Percentiles rank a stretch among this genome's conserved stretches.
Evolutionary conservation across 2,797 vertebrate species (phyloP).

Genomic region (Leptoclinus maculatus): DNA sequence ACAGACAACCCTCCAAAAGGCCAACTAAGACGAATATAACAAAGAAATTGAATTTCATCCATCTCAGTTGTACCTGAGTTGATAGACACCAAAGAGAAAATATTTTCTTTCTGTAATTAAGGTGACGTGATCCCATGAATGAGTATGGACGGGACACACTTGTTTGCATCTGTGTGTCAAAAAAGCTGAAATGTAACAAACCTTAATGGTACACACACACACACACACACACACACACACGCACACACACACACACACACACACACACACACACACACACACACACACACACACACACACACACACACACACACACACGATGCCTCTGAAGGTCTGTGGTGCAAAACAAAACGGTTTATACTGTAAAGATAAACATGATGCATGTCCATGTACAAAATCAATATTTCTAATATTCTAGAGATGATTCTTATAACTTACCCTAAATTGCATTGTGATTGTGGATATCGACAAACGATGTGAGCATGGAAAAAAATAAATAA

Average conservation of each 20-base stretch:
- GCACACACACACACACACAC: not conserved
- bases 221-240: too few relatives aligned
- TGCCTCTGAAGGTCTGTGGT: not conserved
- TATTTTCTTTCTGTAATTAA: not conserved
- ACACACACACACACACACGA: too few relatives aligned
- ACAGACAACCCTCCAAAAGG: not conserved
- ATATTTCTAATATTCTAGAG: constrained; percentile 28
- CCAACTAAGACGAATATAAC: not conserved
- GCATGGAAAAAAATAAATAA: constrained; percentile 6
- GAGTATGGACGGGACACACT: not conserved
- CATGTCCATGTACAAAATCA: constrained; percentile 27
- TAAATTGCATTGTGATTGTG: constrained; percentile 1
- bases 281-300: not conserved
- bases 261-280: too few relatives aligned
- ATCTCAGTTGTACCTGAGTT: not conserved
- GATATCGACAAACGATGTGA: constrained; percentile 22
- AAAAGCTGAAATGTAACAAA: constrained; percentile 1
- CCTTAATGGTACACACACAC: not conserved
- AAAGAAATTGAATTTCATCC: too few relatives aligned
- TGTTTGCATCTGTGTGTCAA: not conserved
- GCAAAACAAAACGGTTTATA: not conserved
- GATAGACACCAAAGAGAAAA: too few relatives aligned
- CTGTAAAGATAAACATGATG: constrained; percentile 22
- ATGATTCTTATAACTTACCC: not conserved
- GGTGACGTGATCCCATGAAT: not conserved